A percentile compares a stretch with the other conserved stretches of the same genome.
Evolutionary conservation across 2,797 vertebrate genomes (phyloP).

Genomic region (Echiichthys vipera): DNA sequence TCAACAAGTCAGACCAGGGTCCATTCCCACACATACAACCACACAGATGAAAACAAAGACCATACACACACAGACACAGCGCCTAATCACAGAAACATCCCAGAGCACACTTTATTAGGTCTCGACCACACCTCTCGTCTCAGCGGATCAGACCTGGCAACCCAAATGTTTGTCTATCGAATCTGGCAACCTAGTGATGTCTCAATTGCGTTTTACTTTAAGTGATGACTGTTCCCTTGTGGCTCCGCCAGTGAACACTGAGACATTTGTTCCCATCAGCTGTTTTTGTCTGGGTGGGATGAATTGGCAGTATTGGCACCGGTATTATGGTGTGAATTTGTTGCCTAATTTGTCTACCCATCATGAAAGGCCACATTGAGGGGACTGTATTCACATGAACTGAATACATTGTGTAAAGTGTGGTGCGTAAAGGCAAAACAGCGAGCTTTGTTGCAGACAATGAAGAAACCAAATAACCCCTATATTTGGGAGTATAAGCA

Average conservation of each 20-base stretch:
- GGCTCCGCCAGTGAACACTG: conserved; percentile 57
- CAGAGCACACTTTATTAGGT: conserved; percentile 69
- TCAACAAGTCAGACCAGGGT: conserved; percentile 83
- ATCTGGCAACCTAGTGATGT: conserved; percentile 58
- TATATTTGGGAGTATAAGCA: not conserved
- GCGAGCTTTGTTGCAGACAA: not conserved
- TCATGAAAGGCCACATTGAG: conserved; percentile 73
- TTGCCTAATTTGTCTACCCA: conserved; percentile 73
- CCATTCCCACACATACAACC: conserved; percentile 83
- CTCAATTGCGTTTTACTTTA: conserved; percentile 60
- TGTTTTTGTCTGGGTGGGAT: conserved; percentile 61
- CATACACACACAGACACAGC: conserved; percentile 67
- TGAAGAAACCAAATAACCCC: not conserved
- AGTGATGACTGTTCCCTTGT: conserved; percentile 60
- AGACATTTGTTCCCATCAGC: conserved; percentile 74
- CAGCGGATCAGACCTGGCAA: conserved; percentile 69
- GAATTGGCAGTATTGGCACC: conserved; percentile 58
- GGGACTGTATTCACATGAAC: conserved; percentile 59
- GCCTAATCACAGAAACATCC: conserved; percentile 74
- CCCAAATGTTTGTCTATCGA: conserved; percentile 63
- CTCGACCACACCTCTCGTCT: conserved; percentile 71
- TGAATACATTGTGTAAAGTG: conserved; percentile 42
- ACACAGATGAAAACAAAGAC: conserved; percentile 76
- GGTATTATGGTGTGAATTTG: conserved; percentile 66
- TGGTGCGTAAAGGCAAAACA: conserved; percentile 22